A percentile compares a stretch with the other conserved stretches of the same genome.
Evolutionary conservation across 2,888 invertebrate genomes (phyloP).

Genomic region (Drosophila trichaetosa): DNA sequence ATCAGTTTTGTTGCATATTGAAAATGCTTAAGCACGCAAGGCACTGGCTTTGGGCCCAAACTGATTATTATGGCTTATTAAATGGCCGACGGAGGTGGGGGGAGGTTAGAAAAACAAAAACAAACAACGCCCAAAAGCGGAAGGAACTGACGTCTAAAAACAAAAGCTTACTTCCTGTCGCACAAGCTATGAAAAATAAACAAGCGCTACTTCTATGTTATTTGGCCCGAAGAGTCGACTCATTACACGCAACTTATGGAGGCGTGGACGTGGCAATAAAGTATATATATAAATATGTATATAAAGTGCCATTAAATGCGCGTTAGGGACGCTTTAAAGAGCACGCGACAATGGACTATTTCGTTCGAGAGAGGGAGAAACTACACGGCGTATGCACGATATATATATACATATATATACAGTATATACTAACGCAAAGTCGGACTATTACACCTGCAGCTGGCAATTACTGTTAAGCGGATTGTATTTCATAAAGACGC

Average conservation of each 20-base stretch:
- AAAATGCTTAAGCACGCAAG: constrained; percentile 57
- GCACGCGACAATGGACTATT: constrained; percentile 62
- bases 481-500: constrained; percentile 64
- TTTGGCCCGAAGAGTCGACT: constrained; percentile 29
- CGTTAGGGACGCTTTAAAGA: constrained; percentile 64
- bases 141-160: constrained; percentile 80
- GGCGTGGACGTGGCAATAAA: constrained; percentile 44
- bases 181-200: constrained; percentile 73
- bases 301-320: constrained; percentile 60
- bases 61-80: constrained; percentile 68
- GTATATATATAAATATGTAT: constrained; percentile 3
- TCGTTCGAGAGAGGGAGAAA: neutral
- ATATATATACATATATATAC: neutral
- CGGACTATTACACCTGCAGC: constrained; percentile 44
- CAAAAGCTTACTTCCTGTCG: constrained; percentile 77
- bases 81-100: constrained; percentile 27
- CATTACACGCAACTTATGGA: constrained; percentile 72
- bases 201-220: constrained; percentile 57
- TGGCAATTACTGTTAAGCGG: constrained; percentile 81
- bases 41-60: constrained; percentile 5
- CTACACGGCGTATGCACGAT: constrained; percentile 5
- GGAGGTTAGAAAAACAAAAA: constrained; percentile 35
- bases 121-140: constrained; percentile 67
- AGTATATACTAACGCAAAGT: neutral
- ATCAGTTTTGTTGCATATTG: constrained; percentile 47